Conservation (phyloP, 2,888 invertebrate genomes). For the Hermodice carunculata region DNA sequence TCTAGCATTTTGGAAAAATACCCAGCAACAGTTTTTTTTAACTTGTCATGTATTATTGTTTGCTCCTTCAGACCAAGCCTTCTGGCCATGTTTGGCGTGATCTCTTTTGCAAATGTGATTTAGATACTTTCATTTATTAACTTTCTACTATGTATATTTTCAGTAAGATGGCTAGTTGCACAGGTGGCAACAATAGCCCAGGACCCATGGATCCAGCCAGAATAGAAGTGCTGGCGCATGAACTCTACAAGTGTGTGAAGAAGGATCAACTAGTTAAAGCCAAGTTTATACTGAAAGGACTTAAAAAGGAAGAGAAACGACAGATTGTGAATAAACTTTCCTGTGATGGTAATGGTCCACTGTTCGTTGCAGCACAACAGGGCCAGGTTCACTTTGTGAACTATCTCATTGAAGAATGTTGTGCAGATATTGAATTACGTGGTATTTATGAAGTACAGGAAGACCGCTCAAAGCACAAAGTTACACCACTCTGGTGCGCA, state of each 20-base stretch:
- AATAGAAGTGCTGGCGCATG: conserved; percentile 8
- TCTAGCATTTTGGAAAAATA: too few species aligned
- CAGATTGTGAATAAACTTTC: conserved; percentile 8
- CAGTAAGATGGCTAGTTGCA: conserved; percentile 17
- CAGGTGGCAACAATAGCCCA: conserved; percentile 10
- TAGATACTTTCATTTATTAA: too few species aligned
- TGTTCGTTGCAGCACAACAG: conserved; percentile 51
- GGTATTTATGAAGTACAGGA: conserved; percentile 82
- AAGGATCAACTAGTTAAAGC: conserved; percentile 34
- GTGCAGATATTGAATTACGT: conserved; percentile 85
- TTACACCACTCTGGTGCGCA: conserved; percentile 93
- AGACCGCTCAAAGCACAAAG: conserved; percentile 84
- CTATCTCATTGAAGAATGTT: conserved; percentile 85
- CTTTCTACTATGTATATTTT: too few species aligned
- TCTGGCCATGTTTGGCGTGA: too few species aligned
- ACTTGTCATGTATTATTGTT: too few species aligned
- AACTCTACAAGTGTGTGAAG: conserved; percentile 27
- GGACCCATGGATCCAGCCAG: conserved; percentile 13
- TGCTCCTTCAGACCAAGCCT: too few species aligned
- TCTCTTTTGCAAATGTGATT: too few species aligned
- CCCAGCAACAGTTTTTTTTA: too few species aligned
- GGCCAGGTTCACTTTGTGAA: conserved; percentile 76
- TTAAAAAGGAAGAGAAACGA: conserved; percentile 17
- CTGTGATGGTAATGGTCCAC: conserved; percentile 49
- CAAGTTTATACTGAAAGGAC: conserved; percentile 30